Base-by-base conservation (phyloP, 1,140 invertebrate genomes). In the Scaptomyza montana region DNA sequence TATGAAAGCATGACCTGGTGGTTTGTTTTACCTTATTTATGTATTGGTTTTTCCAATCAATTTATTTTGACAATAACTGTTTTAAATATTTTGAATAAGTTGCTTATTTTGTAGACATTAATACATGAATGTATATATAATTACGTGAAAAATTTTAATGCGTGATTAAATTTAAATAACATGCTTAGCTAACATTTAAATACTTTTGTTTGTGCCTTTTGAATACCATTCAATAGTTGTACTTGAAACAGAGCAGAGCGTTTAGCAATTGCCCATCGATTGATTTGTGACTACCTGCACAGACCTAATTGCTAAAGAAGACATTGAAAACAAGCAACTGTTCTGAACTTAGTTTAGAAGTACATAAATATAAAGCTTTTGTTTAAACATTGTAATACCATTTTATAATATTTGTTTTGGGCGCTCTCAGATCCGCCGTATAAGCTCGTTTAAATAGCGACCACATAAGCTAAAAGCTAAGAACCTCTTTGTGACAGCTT, bases 141-240 rank as follows among this genome's bases (percentile, higher is more conserved):
- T 77, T 73, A 53, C 3, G 41, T 57, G 30, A 45, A 63, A 57
- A 51, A 61, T 51, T 19, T 13, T 41, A 73, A 46, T 45, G 16
- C 50, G 33, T 64, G 54, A 51, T 51, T 46, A 8, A 67, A 64
- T 76, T 73, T 67, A 70, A 66, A 78, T 49, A 84, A 51, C 64
- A 74, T 67, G 65, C 67, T 84, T 82, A 64, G 71, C 67, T 78
- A 86, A 87, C 67, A 74, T 82, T 79, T 79, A 74, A 78, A 89
- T 89, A 87, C 62, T 55, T 69, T 86, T 86, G 81, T 86, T 82
- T 82, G 76, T 66, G 8, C 21, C 53, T 64, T 9, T 19, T 89
- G 78, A 86, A 86, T 86, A 87, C 84, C 84, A 78, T 79, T 79
- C 65, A 71, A 76, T 82, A 78, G 74, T 87, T 89, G 75, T 82